phyloP scores from a whole-genome alignment of 1,140 invertebrate species.

The Pseudachorutes palmiensis region DNA sequence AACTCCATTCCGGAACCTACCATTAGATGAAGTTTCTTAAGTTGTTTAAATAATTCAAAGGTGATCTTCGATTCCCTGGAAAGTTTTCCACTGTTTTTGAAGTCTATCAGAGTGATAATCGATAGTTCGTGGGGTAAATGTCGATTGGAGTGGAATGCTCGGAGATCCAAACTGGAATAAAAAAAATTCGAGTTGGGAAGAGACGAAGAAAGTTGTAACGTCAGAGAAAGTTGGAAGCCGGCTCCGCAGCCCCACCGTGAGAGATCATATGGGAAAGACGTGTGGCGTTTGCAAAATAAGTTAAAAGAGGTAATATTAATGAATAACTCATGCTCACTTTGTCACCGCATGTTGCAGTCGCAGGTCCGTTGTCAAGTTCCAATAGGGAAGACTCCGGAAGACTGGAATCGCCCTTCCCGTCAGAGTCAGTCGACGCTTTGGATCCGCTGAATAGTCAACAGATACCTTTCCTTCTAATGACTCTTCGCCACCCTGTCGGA shows the following conservation, averaged over 20 bases:
- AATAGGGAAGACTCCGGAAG: slow-evolving; percentile 11
- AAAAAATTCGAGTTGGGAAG: slow-evolving; percentile 12
- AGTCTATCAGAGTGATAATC: slow-evolving; percentile 39
- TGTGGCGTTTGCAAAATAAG: slow-evolving; percentile 21
- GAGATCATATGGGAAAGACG: slow-evolving; percentile 24
- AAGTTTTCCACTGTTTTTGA: slow-evolving; percentile 36
- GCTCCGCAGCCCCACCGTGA: neutral
- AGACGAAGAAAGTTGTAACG: slow-evolving; percentile 10
- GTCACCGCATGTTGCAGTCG: slow-evolving; percentile 33
- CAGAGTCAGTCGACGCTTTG: slow-evolving; percentile 23
- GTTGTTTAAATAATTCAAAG: slow-evolving; percentile 39
- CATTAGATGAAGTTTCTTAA: slow-evolving; percentile 33
- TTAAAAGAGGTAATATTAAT: slow-evolving; percentile 29
- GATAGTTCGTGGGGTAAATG: slow-evolving; percentile 37
- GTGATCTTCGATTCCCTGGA: slow-evolving; percentile 34
- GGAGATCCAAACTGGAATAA: slow-evolving; percentile 35
- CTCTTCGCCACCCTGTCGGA: slow-evolving; percentile 11
- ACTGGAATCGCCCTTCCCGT: slow-evolving; percentile 16
- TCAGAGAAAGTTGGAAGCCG: neutral
- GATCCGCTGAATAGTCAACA: slow-evolving; percentile 32
- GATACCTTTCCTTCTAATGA: slow-evolving; percentile 24
- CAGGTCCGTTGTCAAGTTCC: slow-evolving; percentile 28
- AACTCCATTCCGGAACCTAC: slow-evolving; percentile 15
- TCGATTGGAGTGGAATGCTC: slow-evolving; percentile 26
- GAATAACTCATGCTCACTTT: slow-evolving; percentile 39